Percentiles rank a stretch among this genome's conserved stretches.
phyloP scores from a whole-genome alignment of 2,797 vertebrate genomes.

The Karalla daura region DNA sequence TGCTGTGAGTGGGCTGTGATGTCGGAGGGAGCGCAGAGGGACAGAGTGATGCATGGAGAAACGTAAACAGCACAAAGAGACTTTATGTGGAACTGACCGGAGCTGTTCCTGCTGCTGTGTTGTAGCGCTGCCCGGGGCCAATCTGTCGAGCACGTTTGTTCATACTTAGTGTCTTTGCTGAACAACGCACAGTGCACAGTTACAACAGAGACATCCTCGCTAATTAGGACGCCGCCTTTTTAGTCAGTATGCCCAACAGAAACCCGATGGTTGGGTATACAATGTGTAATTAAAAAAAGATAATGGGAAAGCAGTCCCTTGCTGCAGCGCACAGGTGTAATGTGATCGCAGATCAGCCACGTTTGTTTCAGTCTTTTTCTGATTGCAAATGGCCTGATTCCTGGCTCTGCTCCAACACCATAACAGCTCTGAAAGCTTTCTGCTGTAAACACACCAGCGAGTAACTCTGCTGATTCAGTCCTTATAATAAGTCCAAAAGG shows the following conservation, averaged over 20 bases:
- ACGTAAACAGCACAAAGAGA: constrained; percentile 16
- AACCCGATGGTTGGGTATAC: neutral
- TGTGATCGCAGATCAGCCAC: too few relatives aligned
- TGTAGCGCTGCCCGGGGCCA: neutral
- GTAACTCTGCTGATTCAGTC: neutral
- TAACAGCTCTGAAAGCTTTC: too few relatives aligned
- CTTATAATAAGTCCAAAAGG: neutral
- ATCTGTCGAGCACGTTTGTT: neutral
- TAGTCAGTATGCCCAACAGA: neutral
- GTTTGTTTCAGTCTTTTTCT: too few relatives aligned
- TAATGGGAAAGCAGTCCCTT: too few relatives aligned
- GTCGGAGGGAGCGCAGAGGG: constrained; percentile 6
- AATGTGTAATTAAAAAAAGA: too few relatives aligned
- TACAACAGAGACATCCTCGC: neutral
- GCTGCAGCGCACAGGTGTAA: too few relatives aligned
- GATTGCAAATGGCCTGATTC: too few relatives aligned
- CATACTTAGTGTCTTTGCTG: neutral
- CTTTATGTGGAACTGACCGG: constrained; percentile 34
- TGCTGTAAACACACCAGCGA: too few relatives aligned
- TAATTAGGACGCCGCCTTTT: constrained; percentile 4
- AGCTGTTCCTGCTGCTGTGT: neutral
- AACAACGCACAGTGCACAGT: neutral
- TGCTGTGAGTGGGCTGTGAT: constrained; percentile 18
- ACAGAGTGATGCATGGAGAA: constrained; percentile 20
- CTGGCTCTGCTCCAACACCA: too few relatives aligned